Base-by-base conservation (phyloP, 2,888 invertebrate species). In the Drosophila anceps region DNA sequence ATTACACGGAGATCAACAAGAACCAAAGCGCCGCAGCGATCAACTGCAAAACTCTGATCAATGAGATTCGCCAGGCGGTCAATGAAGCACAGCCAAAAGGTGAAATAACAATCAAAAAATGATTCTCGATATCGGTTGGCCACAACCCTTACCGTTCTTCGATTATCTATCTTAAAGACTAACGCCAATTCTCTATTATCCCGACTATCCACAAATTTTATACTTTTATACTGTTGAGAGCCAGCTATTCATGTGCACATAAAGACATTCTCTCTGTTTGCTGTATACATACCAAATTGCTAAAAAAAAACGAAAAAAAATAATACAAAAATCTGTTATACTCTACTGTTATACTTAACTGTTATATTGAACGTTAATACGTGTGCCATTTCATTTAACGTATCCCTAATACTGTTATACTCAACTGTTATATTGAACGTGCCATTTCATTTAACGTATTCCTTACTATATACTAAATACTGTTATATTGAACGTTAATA, bases 61-160 rank as follows among this genome's bases (percentile, higher is more conserved):
- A 97, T 93, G 97, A 97, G 94, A 97, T 97, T 91, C 95, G 97
- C 76, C 96, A 96, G 93, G 97, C 97, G 86, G 97, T 97, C 90
- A 96, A 95, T 93, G 97, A 97, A 94, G 97, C 97, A 81, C 97
- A 96, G 94, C 96, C 96, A 78, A 95, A 96, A 96, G 97, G 97
- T 97, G 93, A 91, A 90, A 75, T 80, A 85, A 65, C 39, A 76
- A 73, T 64, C 70, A 51, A 76, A 73, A 64, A 73, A 43, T 29
- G 58, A 61, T 31, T 46, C 24, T 53, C 41, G 43, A 41, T 18
- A 29, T 35, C 65, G 60, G 66, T 67, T 77, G 24, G 24, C 37
- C 57, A 54, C 29, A 24, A 12, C 50, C n/a, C n/a, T n/a, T 24
- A 24, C 44, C 46, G 54, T 66, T 29, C n/a, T 29, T 50, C 53